Percentiles rank a stretch among this genome's conserved stretches.
These are phyloP conservation scores for Nycticebus coucang DNA, from an alignment of 2,113 vertebrate species.

Conservation along the genomic window DNA sequence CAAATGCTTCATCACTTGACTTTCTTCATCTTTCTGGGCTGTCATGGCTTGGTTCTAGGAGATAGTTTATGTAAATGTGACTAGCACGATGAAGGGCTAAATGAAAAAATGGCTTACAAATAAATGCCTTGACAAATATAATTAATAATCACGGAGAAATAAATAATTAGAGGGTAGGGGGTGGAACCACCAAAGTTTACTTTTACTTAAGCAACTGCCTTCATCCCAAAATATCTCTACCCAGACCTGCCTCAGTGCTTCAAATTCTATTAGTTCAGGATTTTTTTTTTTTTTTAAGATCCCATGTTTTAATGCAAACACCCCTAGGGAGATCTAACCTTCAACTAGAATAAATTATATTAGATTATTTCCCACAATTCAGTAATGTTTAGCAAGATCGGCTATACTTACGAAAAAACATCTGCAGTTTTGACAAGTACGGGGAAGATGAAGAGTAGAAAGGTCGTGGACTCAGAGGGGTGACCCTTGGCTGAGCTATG, in stretches of 20 bases:
- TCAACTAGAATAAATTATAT: not conserved
- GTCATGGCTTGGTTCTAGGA: not conserved
- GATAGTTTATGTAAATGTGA: not conserved
- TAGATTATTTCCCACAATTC: not conserved
- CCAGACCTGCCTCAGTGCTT: not conserved
- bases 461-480: not conserved
- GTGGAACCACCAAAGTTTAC: not conserved
- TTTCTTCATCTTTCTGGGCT: not conserved
- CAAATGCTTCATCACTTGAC: not conserved
- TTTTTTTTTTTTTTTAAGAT: not conserved
- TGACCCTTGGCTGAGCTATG: not conserved
- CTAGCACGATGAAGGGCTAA: not conserved
- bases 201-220: not conserved
- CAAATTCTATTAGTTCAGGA: not conserved
- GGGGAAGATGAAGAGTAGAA: not conserved
- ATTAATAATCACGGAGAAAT: not conserved
- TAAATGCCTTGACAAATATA: not conserved
- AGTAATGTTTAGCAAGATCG: not conserved
- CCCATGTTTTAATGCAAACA: not conserved
- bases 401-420: not conserved
- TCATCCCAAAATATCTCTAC: not conserved
- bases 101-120: slow-evolving; percentile 8
- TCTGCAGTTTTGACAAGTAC: not conserved
- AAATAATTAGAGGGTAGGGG: not conserved
- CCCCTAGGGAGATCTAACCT: not conserved